These are phyloP conservation scores for Drosophila lacicola DNA, from an alignment of 2,888 invertebrate species.

Conservation along the genomic window DNA sequence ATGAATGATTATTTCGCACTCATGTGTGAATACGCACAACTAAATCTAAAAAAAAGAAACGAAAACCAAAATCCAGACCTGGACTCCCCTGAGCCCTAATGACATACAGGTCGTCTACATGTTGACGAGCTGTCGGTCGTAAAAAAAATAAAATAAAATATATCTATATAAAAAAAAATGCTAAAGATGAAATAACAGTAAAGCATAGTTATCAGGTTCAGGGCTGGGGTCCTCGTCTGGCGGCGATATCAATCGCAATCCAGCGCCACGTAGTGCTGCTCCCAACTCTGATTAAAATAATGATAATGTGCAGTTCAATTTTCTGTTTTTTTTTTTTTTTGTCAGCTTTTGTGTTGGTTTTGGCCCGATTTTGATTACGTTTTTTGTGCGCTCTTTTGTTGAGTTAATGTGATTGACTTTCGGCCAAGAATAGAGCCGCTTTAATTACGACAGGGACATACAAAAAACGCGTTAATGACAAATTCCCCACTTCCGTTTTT, in stretches of 20 bases:
- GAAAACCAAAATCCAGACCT: conserved; percentile 35
- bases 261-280: conserved; percentile 29
- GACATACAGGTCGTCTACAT: conserved; percentile 67
- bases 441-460: conserved; percentile 49
- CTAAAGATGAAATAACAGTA: conserved; percentile 14
- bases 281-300: conserved; percentile 68
- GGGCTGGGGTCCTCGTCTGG: conserved; percentile 27
- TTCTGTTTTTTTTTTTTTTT: background rate
- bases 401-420: conserved; percentile 60
- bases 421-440: conserved; percentile 9
- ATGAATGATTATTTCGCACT: conserved; percentile 64
- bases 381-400: conserved; percentile 29
- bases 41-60: conserved; percentile 17
- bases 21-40: conserved; percentile 24
- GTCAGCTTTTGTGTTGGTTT: conserved; percentile 26
- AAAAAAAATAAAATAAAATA: conserved; percentile 30
- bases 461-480: conserved; percentile 40
- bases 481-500: conserved; percentile 1
- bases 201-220: conserved; percentile 38
- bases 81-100: conserved; percentile 54
- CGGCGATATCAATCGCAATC: conserved; percentile 56
- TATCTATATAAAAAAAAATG: background rate
- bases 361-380: conserved; percentile 30
- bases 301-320: conserved; percentile 46
- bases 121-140: conserved; percentile 60